A percentile compares a stretch with the other conserved stretches of the same genome.
These are phyloP conservation scores for Prunella strophiata DNA, from an alignment of 2,797 vertebrate genomes.

Conservation along the genomic window DNA sequence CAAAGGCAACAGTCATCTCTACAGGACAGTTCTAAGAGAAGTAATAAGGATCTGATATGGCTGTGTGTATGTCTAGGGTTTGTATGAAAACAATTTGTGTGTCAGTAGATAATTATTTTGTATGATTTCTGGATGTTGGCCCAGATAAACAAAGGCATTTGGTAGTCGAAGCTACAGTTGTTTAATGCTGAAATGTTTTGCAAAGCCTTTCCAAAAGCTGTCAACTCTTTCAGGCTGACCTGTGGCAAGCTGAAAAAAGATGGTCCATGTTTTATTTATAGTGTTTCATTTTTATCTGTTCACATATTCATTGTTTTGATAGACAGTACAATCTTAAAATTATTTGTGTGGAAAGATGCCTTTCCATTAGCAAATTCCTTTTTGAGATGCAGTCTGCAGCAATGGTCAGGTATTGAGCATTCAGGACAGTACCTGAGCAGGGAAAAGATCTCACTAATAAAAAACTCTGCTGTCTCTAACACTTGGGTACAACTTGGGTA, in stretches of 20 bases:
- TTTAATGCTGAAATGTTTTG: constrained; percentile 40
- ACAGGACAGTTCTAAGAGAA: not conserved
- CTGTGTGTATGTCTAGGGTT: not conserved
- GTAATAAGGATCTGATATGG: constrained; percentile 22
- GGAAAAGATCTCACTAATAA: not conserved
- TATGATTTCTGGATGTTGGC: constrained; percentile 30
- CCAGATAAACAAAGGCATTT: constrained; percentile 37
- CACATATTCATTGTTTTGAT: constrained; percentile 34
- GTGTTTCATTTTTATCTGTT: constrained; percentile 19
- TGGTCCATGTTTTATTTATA: constrained; percentile 28
- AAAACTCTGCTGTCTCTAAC: not conserved
- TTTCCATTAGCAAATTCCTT: constrained; percentile 18
- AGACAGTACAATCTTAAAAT: constrained; percentile 17
- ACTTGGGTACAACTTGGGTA: too few species aligned
- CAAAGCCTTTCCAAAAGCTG: constrained; percentile 39
- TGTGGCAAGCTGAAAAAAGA: constrained; percentile 35
- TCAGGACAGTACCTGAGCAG: not conserved
- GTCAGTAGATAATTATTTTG: constrained; percentile 56
- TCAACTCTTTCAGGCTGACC: constrained; percentile 36
- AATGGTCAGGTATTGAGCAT: not conserved
- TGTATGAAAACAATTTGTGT: constrained; percentile 14
- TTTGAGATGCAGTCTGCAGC: not conserved
- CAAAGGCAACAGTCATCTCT: constrained; percentile 22
- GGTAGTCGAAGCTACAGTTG: not conserved
- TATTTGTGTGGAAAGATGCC: not conserved